Conservation (phyloP, 2,113 vertebrate genomes). For the Macroglossus sobrinus region DNA sequence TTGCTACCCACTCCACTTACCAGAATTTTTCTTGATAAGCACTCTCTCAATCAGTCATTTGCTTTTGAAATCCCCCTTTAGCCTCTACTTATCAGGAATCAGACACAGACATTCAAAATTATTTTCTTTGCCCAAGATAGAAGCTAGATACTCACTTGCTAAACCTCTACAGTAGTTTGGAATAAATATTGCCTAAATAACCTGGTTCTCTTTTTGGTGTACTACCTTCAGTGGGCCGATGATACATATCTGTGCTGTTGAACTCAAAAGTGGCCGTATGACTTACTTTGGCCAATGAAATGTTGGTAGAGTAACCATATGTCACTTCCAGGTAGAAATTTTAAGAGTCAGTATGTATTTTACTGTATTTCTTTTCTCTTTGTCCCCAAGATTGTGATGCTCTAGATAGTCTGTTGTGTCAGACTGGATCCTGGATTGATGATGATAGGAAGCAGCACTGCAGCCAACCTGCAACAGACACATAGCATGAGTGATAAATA, state of each 20-base stretch:
- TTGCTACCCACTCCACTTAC: neutral
- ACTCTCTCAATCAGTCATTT: neutral
- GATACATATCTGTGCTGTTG: neutral
- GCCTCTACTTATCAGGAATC: neutral
- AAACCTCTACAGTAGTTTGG: neutral
- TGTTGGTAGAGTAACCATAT: neutral
- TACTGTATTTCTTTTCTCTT: neutral
- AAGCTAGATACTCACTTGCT: neutral
- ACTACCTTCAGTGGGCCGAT: neutral
- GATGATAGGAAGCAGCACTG: neutral
- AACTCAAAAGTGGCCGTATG: neutral
- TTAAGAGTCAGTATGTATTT: neutral
- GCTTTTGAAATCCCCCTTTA: neutral
- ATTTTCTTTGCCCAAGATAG: neutral
- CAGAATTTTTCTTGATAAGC: neutral
- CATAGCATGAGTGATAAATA: neutral
- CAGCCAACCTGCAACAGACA: neutral
- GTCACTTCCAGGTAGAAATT: neutral
- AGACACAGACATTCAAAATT: neutral
- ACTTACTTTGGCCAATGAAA: neutral
- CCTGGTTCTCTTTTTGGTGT: neutral
- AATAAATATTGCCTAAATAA: neutral
- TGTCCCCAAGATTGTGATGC: neutral
- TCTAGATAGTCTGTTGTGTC: neutral
- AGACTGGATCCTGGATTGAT: neutral